Percentiles rank a stretch among this genome's conserved stretches.
Conservation (phyloP, 2,888 invertebrate species). For the Malacosoma neustria region DNA sequence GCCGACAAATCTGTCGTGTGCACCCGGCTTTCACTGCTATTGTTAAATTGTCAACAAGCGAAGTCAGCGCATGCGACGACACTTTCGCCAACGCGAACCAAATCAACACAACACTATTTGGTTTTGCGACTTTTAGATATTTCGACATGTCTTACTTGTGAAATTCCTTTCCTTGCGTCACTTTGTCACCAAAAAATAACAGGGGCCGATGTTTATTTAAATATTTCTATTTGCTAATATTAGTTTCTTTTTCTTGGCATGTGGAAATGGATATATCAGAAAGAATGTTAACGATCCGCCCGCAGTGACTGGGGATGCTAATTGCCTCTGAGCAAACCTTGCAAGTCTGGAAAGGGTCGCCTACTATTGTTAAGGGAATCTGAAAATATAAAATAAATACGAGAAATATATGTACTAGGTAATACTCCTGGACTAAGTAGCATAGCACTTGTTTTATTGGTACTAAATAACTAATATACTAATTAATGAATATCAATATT, state of each 20-base stretch:
- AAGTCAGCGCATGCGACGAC: constrained; percentile 21
- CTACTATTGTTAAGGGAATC: constrained; percentile 30
- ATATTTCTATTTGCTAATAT: constrained; percentile 21
- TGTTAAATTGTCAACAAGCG: constrained; percentile 18
- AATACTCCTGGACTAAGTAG: no score
- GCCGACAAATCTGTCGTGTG: constrained; percentile 28
- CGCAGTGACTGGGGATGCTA: constrained; percentile 43
- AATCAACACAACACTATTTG: constrained; percentile 31
- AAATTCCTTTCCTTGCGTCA: constrained; percentile 27
- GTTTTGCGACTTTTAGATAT: constrained; percentile 24
- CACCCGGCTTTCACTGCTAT: constrained; percentile 47
- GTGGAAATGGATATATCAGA: constrained; percentile 42
- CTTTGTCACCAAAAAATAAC: constrained; percentile 12
- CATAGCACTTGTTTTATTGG: no score
- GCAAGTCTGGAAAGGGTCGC: constrained; percentile 27
- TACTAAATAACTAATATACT: no score
- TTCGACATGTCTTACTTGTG: constrained; percentile 22
- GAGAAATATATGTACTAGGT: no score
- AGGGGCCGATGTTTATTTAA: constrained; percentile 24
- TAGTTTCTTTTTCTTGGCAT: constrained; percentile 30
- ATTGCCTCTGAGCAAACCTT: constrained; percentile 44
- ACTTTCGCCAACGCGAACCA: constrained; percentile 38
- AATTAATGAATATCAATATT: no score
- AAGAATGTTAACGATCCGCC: constrained; percentile 53
- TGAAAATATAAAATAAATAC: no score